A percentile compares a stretch with the other conserved stretches of the same genome.
These are phyloP conservation scores for Luehdorfia chinensis DNA, from an alignment of 1,140 invertebrate genomes.

Conservation along the genomic window DNA sequence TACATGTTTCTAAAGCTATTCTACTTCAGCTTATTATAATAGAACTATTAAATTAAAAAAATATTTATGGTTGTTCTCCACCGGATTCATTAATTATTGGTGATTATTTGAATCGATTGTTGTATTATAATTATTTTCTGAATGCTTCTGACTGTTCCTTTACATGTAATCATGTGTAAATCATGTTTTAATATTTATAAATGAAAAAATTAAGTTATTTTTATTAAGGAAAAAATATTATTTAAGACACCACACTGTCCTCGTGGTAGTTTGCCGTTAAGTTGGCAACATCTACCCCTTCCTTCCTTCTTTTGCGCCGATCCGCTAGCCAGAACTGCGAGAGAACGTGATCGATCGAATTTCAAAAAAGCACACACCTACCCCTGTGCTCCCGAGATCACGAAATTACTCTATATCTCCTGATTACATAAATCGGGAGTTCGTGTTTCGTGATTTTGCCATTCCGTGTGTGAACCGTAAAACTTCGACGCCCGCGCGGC, in stretches of 20 bases:
- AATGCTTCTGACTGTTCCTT: no score
- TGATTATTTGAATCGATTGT: no score
- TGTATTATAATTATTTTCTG: no score
- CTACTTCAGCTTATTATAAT: no score
- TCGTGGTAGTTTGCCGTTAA: slow-evolving; percentile 60
- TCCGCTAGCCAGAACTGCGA: slow-evolving; percentile 69
- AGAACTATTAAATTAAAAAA: no score
- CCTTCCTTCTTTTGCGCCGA: slow-evolving; percentile 75
- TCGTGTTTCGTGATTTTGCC: slow-evolving; percentile 68
- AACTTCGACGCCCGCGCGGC: slow-evolving; percentile 49
- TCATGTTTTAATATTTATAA: no score
- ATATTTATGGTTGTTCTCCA: no score
- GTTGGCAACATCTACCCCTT: slow-evolving; percentile 71
- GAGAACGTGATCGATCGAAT: slow-evolving; percentile 76
- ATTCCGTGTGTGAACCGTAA: slow-evolving; percentile 63
- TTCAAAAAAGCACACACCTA: slow-evolving; percentile 74
- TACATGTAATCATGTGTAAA: no score
- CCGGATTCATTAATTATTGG: no score
- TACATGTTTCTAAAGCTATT: no score
- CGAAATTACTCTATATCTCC: slow-evolving; percentile 71
- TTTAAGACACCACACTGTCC: slow-evolving; percentile 50
- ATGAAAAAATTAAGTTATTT: no score
- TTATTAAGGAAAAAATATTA: no score
- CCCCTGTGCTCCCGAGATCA: slow-evolving; percentile 72
- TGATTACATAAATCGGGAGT: slow-evolving; percentile 66